Percentiles rank a stretch among this genome's conserved stretches.
Conservation (phyloP, 2,888 invertebrate species). For the Mythimna impura region DNA sequence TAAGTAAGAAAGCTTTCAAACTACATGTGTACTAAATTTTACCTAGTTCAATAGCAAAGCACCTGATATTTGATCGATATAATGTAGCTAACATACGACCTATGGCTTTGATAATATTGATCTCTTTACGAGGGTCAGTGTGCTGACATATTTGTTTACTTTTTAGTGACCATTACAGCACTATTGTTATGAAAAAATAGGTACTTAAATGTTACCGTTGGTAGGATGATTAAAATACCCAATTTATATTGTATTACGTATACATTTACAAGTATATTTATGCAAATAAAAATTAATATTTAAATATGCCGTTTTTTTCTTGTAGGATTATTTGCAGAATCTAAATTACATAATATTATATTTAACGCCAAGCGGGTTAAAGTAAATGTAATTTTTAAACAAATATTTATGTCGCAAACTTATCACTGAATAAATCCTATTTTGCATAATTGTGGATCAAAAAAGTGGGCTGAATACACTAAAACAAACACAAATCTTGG, state of each 20-base stretch:
- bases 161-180: not conserved
- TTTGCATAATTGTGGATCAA: not conserved
- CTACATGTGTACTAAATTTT: not conserved
- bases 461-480: rapidly evolving
- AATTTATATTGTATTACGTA: not conserved
- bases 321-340: not conserved
- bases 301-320: not conserved
- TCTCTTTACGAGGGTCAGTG: slow-evolving; percentile 6
- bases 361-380: not conserved
- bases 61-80: slow-evolving; percentile 27
- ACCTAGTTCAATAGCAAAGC: slow-evolving; percentile 12
- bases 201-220: not conserved
- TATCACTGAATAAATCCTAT: not conserved
- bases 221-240: not conserved
- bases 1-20: not conserved
- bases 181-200: not conserved
- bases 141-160: slow-evolving; percentile 8
- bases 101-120: slow-evolving; percentile 24
- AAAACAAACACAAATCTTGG: not conserved
- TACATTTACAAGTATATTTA: too few species aligned
- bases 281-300: not conserved
- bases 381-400: not conserved
- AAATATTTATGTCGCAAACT: not conserved
- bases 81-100: not conserved
- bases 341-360: too few species aligned